Conservation (phyloP, 2,797 vertebrate genomes). For the Tokudaia tokunoshimensis region DNA sequence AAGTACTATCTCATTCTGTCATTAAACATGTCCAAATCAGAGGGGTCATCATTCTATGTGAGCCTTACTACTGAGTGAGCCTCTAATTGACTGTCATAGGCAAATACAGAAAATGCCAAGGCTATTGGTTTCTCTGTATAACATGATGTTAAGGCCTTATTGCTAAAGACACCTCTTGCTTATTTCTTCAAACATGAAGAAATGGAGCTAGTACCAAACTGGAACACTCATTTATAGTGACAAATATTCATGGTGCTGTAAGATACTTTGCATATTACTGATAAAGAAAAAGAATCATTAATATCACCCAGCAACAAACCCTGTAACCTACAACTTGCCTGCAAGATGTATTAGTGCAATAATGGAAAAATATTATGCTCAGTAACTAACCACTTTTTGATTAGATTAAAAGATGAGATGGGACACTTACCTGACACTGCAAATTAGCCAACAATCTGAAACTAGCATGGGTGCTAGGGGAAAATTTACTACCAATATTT, state of each 20-base stretch:
- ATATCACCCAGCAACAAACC: not conserved
- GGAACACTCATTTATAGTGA: not conserved
- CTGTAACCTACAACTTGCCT: not conserved
- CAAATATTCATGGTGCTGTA: not conserved
- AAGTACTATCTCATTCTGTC: not conserved
- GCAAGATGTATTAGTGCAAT: not conserved
- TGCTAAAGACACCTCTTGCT: not conserved
- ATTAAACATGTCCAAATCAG: not conserved
- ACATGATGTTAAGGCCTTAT: not conserved
- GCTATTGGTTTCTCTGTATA: not conserved
- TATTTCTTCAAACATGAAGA: not conserved
- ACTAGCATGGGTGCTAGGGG: not conserved
- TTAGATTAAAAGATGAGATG: not conserved
- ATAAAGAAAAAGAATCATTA: not conserved
- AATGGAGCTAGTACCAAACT: not conserved
- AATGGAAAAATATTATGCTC: not conserved
- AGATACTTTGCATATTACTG: not conserved
- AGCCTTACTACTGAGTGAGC: not conserved
- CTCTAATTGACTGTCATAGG: not conserved
- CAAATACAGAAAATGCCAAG: not conserved
- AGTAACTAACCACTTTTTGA: not conserved
- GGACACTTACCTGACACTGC: not conserved
- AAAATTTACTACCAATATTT: not conserved
- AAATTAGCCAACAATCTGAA: not conserved
- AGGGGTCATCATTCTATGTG: not conserved